Evolutionary conservation across 2,113 vertebrate species (phyloP), one percentile per base, ranked within the genome.

Genomic region (Nothoprocta perdicaria): DNA sequence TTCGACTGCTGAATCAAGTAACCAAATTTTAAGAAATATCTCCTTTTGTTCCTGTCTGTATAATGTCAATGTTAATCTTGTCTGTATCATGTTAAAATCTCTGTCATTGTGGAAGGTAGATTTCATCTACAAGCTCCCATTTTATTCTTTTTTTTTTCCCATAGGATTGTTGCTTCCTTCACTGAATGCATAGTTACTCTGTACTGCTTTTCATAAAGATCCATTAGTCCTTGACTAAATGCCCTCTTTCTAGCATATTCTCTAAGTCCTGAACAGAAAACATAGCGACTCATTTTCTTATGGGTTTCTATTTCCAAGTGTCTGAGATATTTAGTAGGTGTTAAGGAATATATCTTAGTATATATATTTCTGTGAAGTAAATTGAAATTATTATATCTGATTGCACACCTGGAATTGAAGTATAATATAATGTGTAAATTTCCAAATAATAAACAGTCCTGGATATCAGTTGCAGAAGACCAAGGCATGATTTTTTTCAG

Each of bases 1-100:
- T 85, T 93, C 76, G 85, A 92, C 60, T 69, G 45, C 45, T 87
- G 46, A 50, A 55, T 82, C 55, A 88, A 83, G 24, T 52, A 80
- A 60, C 1, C 65, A 80, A 82, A 83, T 77, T 92, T 92, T 92
- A 83, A 74, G 68, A 13, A 85, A 27, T 10, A 33, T 4, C 5
- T 74, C 57, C 57, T 87, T 90, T 67, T 94, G 26, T 48, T 89
- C 48, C 26, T 82, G 27, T 66, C 53, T 77, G 31, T 66, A 48
- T 48, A 84, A 69, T 0, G 2, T 53, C 69, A 53, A 40, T 69
- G 69, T 80, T 15, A 38, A 38, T 89, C 48, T 23, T 82, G 27
- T 66, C 53, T 77, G 31, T 66, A 48, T 48, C 82, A 69, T 0
- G 2, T 53, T 73, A 53, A 40, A 26, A 65, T 92, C 29, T 89